phyloP scores from a whole-genome alignment of 2,797 vertebrate genomes.

The Tarsius wallacei region DNA sequence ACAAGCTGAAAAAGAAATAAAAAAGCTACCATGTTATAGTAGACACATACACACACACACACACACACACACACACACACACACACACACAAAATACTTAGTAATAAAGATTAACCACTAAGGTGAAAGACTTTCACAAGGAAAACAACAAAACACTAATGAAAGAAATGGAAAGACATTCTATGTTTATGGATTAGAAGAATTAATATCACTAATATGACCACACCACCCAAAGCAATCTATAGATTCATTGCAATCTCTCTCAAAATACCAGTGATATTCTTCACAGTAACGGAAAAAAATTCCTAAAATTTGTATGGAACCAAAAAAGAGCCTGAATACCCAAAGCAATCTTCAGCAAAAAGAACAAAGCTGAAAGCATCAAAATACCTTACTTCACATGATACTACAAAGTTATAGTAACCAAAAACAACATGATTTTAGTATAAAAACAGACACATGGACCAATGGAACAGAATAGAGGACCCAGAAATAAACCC shows the following conservation, averaged over 20 bases:
- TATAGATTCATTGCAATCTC: background rate
- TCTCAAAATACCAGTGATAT: background rate
- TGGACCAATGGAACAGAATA: background rate
- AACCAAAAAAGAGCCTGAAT: background rate
- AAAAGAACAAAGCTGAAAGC: background rate
- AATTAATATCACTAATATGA: background rate
- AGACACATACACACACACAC: too few species aligned
- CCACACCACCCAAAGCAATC: background rate
- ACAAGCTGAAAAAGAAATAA: background rate
- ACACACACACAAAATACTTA: background rate
- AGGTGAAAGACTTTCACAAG: background rate
- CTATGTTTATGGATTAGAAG: background rate
- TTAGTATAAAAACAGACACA: background rate
- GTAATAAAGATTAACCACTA: background rate
- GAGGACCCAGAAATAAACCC: background rate
- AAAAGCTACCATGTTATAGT: too few species aligned
- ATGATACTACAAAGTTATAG: background rate
- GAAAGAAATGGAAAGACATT: background rate
- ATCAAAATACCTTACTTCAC: background rate
- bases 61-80: too few species aligned
- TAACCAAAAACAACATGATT: background rate
- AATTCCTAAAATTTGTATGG: background rate
- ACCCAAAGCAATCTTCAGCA: background rate
- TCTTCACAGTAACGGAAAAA: background rate
- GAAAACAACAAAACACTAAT: background rate